Evolutionary conservation across 2,797 vertebrate genomes (phyloP), one percentile per base, ranked within the genome.

Genomic region (Parotocinclus haroldoi): DNA sequence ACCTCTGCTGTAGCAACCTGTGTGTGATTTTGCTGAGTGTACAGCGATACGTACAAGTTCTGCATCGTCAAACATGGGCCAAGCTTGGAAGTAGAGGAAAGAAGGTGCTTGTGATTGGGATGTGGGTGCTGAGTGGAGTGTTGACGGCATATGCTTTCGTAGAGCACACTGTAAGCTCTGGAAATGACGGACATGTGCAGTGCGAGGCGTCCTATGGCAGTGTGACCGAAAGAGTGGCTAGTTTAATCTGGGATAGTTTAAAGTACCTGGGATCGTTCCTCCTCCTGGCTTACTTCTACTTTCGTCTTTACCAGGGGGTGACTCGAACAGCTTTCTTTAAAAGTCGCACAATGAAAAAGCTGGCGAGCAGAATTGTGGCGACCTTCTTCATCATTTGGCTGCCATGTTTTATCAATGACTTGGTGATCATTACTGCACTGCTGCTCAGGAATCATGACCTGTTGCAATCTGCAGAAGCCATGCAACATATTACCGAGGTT

Each of bases 21-120:
- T 68, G 73, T 12, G 59, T 82, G 40, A 67, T 63, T 0, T 48
- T 74, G 39, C 58, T 86, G 44, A 81, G 86, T 4, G 10, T 88
- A 13, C 82, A 85, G 59, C 75, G 80, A 7, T 86, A 75, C 59
- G 3, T 85, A 0, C 72, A 71, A 49, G 81, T 86, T 3, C 63
- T 86, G 0, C 7, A 79, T 65, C 54, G 72, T 14, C 58, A 66
- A 10, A 46, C 7, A 45, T 77, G 72, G 70, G 64, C 58, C 1
- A 74, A 65, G 7, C 67, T 79, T 16, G 64, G 51, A 37, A 13
- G 17, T n/a, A 59, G 11, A 27, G 61, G 77, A 5, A 58, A 78
- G 39, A 72, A 18, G 17, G 18, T 63, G 1, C 42, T 81, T 4
- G 39, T 81, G 14, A 13, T 39, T 40, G 53, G 55, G n/a, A 55